Percentiles rank a stretch among this genome's conserved stretches.
Conservation (phyloP, 2,888 invertebrate species). For the Isoperla grammatica region DNA sequence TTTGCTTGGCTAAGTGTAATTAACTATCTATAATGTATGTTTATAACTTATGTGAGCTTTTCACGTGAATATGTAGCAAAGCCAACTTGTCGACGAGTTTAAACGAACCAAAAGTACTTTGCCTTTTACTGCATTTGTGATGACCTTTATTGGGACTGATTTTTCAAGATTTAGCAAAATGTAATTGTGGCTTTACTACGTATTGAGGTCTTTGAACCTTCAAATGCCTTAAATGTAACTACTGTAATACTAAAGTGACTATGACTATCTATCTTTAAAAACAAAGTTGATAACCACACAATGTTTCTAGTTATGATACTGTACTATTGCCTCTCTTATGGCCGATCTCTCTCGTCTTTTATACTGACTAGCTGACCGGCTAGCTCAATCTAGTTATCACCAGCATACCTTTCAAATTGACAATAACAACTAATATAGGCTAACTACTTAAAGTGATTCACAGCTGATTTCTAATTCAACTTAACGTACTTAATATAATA, state of each 20-base stretch:
- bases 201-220: neutral
- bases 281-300: neutral
- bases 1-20: conserved; percentile 12
- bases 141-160: neutral
- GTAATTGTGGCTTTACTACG: conserved; percentile 10
- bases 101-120: conserved; percentile 6
- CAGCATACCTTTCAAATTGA: too few relatives aligned
- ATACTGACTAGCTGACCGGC: too few relatives aligned
- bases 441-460: too few relatives aligned
- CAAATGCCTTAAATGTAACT: conserved; percentile 6
- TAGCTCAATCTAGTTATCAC: too few relatives aligned
- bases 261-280: neutral
- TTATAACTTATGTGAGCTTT: neutral
- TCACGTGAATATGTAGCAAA: neutral
- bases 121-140: conserved; percentile 4
- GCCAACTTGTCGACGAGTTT: neutral
- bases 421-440: too few relatives aligned
- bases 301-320: neutral
- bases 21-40: neutral
- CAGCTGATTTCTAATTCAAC: too few relatives aligned
- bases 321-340: too few relatives aligned
- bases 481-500: too few relatives aligned
- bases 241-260: neutral
- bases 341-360: too few relatives aligned
- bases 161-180: neutral